These are phyloP conservation scores for Caiman crocodilus DNA, from an alignment of 2,797 vertebrate genomes.

Conservation along the genomic window DNA sequence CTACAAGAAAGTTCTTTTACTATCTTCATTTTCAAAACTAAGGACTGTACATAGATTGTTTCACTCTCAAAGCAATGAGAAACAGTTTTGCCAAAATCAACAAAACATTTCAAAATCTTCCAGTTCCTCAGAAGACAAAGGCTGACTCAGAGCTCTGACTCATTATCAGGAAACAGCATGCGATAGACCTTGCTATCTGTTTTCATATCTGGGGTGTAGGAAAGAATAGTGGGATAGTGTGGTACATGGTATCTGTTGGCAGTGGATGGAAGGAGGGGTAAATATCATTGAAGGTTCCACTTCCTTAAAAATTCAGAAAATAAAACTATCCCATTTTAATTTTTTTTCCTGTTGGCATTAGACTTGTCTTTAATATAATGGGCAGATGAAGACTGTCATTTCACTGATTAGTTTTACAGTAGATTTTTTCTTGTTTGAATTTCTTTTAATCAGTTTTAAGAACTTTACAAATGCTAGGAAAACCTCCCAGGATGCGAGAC, in stretches of 20 bases:
- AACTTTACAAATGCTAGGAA: constrained; percentile 2
- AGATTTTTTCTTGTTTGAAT: neutral
- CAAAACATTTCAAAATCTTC: constrained; percentile 79
- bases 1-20: constrained; percentile 15
- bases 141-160: constrained; percentile 83
- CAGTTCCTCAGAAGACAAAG: constrained; percentile 82
- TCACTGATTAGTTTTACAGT: neutral
- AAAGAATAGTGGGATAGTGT: neutral
- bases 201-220: constrained; percentile 80
- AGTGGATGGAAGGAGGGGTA: constrained; percentile 64
- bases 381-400: neutral
- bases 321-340: constrained; percentile 10
- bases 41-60: constrained; percentile 64
- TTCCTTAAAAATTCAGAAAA: constrained; percentile 48
- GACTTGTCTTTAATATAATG: constrained; percentile 19
- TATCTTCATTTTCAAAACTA: constrained; percentile 71
- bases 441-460: neutral
- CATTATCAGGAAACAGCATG: constrained; percentile 80
- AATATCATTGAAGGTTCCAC: constrained; percentile 51
- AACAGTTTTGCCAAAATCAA: constrained; percentile 77
- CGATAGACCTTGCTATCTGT: constrained; percentile 74
- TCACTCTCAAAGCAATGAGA: constrained; percentile 72
- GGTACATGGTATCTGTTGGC: neutral
- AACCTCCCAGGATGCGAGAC: neutral
- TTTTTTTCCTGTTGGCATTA: neutral